These are phyloP conservation scores for Holothuria scabra DNA, from an alignment of 53 echinoderm and acorn worm species.

Conservation along the genomic window DNA sequence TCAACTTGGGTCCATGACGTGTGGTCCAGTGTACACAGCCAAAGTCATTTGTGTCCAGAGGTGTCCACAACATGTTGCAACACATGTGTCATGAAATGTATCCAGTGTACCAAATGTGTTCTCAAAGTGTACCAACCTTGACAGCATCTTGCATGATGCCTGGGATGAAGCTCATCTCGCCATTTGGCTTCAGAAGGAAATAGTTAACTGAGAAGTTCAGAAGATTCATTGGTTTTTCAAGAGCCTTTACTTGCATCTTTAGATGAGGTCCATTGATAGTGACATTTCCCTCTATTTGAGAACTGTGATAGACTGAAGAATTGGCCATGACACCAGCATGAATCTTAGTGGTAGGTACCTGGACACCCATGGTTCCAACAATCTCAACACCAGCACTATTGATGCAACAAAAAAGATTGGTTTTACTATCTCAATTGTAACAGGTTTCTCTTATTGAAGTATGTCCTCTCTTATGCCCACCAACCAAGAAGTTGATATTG, in stretches of 20 bases:
- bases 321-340: conserved; percentile 83
- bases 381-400: conserved; percentile 79
- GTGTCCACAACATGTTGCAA: too few relatives aligned
- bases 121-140: conserved; percentile 22
- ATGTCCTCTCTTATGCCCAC: too few relatives aligned
- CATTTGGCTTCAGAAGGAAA: conserved; percentile 75
- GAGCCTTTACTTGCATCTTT: conserved; percentile 91
- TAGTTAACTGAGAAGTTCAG: conserved; percentile 89
- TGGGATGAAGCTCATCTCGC: conserved; percentile 63
- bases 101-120: too few relatives aligned
- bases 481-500: too few relatives aligned
- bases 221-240: conserved; percentile 80
- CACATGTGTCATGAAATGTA: too few relatives aligned
- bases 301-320: conserved; percentile 88
- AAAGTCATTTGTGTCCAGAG: too few relatives aligned
- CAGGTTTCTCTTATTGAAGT: too few relatives aligned
- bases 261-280: conserved; percentile 80
- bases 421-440: too few relatives aligned
- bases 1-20: too few relatives aligned
- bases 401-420: background rate
- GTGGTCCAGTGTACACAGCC: too few relatives aligned
- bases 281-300: conserved; percentile 86
- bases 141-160: conserved; percentile 87
- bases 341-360: conserved; percentile 68
- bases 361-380: conserved; percentile 83